Conservation (phyloP, 2,888 invertebrate species). For the Polydrusus pterygomalis region DNA sequence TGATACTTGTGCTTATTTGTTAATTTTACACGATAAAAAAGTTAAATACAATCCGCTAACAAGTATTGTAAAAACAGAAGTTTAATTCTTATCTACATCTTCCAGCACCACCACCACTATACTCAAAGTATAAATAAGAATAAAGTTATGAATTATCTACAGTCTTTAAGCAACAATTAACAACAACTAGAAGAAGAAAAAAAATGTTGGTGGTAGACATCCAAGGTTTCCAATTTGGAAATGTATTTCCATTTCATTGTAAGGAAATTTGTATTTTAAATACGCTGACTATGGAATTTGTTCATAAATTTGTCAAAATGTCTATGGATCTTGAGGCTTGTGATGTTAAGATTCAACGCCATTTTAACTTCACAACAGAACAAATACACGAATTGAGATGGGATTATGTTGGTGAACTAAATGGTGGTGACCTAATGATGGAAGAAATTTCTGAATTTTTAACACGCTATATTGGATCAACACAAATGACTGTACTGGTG, state of each 20-base stretch:
- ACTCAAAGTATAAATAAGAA: neutral
- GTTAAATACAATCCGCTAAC: conserved; percentile 25
- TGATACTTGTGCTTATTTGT: neutral
- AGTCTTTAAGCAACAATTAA: neutral
- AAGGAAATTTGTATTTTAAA: conserved; percentile 3
- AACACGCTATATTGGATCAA: neutral
- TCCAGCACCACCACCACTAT: neutral
- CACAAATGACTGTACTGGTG: neutral
- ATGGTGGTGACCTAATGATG: neutral
- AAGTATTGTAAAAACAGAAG: conserved; percentile 15
- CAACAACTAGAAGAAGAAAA: neutral
- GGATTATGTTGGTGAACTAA: neutral
- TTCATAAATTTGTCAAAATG: neutral
- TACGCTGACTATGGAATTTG: neutral
- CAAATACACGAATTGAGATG: neutral
- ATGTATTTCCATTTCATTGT: neutral
- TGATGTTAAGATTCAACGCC: neutral
- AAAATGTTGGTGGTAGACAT: conserved; percentile 1
- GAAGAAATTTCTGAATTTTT: conserved; percentile 2
- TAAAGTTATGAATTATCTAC: neutral
- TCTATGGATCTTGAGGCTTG: neutral
- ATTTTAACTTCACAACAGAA: neutral
- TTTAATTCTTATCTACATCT: neutral
- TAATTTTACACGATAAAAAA: conserved; percentile 29
- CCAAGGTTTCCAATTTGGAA: conserved; percentile 2